Evolutionary conservation across 2,888 invertebrate genomes (phyloP).

Genomic region (Mythimna impura): DNA sequence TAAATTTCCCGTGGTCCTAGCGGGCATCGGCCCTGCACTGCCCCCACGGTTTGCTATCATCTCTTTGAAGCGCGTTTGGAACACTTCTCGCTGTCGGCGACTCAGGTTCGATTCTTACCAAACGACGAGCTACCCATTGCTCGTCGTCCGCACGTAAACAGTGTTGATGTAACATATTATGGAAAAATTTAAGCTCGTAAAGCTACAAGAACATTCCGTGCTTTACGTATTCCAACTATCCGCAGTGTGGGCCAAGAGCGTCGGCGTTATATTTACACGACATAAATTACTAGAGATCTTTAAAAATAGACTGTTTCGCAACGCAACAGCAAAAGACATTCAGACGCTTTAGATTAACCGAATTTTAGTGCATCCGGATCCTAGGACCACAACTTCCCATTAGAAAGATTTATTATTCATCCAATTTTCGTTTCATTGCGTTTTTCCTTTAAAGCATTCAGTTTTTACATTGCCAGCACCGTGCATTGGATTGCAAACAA

Average conservation of each 20-base stretch:
- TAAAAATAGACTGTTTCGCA: slow-evolving; percentile 59
- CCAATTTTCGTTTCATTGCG: slow-evolving; percentile 52
- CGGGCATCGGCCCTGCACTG: too few species aligned
- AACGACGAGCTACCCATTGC: too few species aligned
- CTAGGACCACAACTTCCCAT: slow-evolving; percentile 25
- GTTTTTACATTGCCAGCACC: slow-evolving; percentile 10
- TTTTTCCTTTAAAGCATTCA: slow-evolving; percentile 32
- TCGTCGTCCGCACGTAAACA: not conserved
- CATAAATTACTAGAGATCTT: slow-evolving; percentile 59
- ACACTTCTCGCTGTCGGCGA: too few species aligned
- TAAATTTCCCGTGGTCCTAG: too few species aligned
- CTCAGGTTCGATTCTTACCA: too few species aligned
- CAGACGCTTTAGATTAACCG: slow-evolving; percentile 40
- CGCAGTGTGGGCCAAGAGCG: slow-evolving; percentile 46
- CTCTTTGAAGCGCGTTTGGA: too few species aligned
- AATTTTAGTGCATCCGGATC: slow-evolving; percentile 54
- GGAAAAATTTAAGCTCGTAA: slow-evolving; percentile 33
- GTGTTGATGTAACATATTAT: slow-evolving; percentile 9
- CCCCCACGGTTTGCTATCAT: too few species aligned
- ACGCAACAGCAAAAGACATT: slow-evolving; percentile 46
- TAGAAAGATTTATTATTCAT: slow-evolving; percentile 47
- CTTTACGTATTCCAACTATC: slow-evolving; percentile 47
- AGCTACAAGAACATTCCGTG: slow-evolving; percentile 44
- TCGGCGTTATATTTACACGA: slow-evolving; percentile 60
- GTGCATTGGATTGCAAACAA: slow-evolving; percentile 35